Evolutionary conservation across 2,113 vertebrate species (phyloP).

Genomic region (Chaenogobius annularis): DNA sequence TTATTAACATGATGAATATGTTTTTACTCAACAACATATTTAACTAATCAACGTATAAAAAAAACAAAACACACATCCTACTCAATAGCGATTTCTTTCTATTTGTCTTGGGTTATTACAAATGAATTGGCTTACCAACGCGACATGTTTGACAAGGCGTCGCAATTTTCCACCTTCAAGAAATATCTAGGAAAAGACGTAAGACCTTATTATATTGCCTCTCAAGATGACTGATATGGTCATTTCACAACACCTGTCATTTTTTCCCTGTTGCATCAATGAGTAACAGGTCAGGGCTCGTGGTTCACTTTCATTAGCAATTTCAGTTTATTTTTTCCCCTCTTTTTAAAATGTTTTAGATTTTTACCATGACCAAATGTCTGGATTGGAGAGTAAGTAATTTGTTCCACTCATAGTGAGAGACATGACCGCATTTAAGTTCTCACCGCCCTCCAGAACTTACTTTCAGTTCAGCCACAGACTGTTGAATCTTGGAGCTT

Average conservation of each 20-base stretch:
- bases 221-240: background rate
- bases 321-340: background rate
- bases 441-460: conserved; percentile 2
- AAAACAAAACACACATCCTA: too few species aligned
- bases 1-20: too few species aligned
- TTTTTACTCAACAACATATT: too few species aligned
- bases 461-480: too few species aligned
- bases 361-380: conserved; percentile 18
- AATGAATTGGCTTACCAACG: too few species aligned
- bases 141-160: too few species aligned
- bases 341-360: background rate
- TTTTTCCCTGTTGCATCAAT: background rate
- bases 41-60: too few species aligned
- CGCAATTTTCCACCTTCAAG: too few species aligned
- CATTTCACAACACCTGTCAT: background rate
- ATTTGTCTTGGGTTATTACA: background rate
- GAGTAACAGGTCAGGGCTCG: background rate
- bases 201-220: background rate
- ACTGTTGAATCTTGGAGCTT: too few species aligned
- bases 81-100: too few species aligned
- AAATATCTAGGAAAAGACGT: too few species aligned
- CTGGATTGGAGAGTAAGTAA: background rate
- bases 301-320: background rate
- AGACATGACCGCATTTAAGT: conserved; percentile 25
- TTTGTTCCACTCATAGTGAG: conserved; percentile 27